Conservation (phyloP, 2,113 vertebrate genomes). For the Eretmochelys imbricata region DNA sequence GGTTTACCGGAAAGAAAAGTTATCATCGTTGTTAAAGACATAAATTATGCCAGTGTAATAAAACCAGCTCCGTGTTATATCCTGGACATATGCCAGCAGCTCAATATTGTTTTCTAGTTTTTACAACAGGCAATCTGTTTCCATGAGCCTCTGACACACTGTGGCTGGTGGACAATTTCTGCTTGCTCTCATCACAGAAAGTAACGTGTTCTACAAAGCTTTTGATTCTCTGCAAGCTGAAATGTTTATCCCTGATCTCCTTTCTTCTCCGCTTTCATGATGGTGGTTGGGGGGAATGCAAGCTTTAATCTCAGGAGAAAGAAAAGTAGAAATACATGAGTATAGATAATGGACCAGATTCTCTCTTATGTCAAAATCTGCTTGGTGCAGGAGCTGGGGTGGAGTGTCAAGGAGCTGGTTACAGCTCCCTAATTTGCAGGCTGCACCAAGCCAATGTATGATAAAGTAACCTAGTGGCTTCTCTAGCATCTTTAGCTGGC, state of each 20-base stretch:
- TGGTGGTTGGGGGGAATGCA: neutral
- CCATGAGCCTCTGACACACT: neutral
- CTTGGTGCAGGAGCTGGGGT: conserved; percentile 7
- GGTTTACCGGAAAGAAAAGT: neutral
- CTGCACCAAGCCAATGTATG: neutral
- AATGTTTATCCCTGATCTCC: neutral
- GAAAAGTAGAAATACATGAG: neutral
- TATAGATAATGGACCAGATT: neutral
- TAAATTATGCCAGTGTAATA: neutral
- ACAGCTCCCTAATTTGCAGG: neutral
- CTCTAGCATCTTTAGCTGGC: neutral
- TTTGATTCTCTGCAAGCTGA: neutral
- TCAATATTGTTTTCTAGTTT: neutral
- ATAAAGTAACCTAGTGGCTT: neutral
- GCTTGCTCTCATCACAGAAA: neutral
- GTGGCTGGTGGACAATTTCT: neutral
- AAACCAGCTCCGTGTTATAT: neutral
- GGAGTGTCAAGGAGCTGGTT: neutral
- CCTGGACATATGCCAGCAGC: accelerated
- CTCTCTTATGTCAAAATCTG: neutral
- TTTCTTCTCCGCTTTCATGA: neutral
- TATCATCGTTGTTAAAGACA: neutral
- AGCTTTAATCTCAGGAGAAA: neutral
- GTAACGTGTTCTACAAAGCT: neutral
- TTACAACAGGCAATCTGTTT: neutral